These are phyloP conservation scores for Tragulus kanchil DNA, from an alignment of 2,113 vertebrate genomes.

Conservation along the genomic window DNA sequence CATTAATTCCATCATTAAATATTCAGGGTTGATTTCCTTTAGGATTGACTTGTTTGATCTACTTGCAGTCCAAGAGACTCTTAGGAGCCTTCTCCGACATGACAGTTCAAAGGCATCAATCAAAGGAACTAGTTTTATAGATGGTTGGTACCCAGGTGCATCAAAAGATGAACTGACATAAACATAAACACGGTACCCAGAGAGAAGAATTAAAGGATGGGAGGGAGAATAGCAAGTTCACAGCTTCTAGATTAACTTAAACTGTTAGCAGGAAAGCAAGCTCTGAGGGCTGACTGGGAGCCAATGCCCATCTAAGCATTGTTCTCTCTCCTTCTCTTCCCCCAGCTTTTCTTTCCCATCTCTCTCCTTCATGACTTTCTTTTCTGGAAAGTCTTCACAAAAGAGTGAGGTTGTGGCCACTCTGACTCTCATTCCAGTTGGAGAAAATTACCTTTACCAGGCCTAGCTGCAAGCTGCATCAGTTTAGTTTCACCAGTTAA, in stretches of 20 bases:
- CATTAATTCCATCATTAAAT: too few relatives aligned
- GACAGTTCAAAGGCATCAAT: too few relatives aligned
- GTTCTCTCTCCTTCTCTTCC: neutral
- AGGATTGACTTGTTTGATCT: too few relatives aligned
- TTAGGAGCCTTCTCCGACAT: too few relatives aligned
- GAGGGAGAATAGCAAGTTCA: neutral
- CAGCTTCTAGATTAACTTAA: neutral
- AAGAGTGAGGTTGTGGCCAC: neutral
- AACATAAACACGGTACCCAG: neutral
- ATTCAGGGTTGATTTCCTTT: too few relatives aligned
- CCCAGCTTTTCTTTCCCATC: neutral
- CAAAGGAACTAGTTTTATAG: neutral
- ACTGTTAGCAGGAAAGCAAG: neutral
- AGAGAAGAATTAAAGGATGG: neutral
- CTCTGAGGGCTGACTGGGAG: neutral
- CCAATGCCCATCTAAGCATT: fast-evolving
- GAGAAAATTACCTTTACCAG: neutral
- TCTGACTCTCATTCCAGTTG: neutral
- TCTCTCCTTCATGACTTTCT: neutral
- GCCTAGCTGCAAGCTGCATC: neutral
- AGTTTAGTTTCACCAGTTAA: neutral
- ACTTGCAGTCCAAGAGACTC: too few relatives aligned
- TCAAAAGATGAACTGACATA: neutral
- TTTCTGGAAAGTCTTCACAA: neutral
- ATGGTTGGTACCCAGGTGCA: neutral